Evolutionary conservation across 2,113 vertebrate genomes (phyloP).

Genomic region (Sylvia atricapilla): DNA sequence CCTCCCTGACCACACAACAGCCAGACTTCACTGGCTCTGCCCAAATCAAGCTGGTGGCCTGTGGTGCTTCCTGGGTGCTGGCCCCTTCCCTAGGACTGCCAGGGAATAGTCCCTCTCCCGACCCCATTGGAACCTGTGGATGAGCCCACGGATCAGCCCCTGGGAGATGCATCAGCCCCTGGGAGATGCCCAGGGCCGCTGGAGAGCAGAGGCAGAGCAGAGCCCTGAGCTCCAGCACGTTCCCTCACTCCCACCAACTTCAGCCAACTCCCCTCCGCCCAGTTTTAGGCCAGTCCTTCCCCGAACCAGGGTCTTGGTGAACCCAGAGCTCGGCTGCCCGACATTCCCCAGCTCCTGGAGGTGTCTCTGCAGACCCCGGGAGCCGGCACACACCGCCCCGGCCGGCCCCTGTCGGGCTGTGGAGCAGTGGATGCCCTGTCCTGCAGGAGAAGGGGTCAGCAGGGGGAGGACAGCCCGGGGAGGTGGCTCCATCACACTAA

Average conservation of each 20-base stretch:
- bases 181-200: neutral
- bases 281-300: accelerated
- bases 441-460: neutral
- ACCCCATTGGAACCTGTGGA: neutral
- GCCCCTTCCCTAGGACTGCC: neutral
- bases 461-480: neutral
- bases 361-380: neutral
- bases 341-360: neutral
- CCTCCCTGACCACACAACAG: neutral
- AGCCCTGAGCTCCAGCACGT: neutral
- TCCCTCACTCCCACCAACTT: neutral
- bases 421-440: neutral
- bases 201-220: neutral
- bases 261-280: neutral
- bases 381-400: neutral
- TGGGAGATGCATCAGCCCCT: neutral
- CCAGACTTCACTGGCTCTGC: neutral
- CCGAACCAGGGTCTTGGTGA: accelerated
- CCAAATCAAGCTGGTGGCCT: neutral
- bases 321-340: accelerated
- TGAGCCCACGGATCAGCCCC: neutral
- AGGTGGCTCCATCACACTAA: accelerated
- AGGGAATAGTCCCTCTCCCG: neutral
- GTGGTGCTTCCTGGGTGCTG: neutral
- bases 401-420: neutral